Evolutionary conservation across 2,113 vertebrate genomes (phyloP).

Genomic region (Apteryx owenii): DNA sequence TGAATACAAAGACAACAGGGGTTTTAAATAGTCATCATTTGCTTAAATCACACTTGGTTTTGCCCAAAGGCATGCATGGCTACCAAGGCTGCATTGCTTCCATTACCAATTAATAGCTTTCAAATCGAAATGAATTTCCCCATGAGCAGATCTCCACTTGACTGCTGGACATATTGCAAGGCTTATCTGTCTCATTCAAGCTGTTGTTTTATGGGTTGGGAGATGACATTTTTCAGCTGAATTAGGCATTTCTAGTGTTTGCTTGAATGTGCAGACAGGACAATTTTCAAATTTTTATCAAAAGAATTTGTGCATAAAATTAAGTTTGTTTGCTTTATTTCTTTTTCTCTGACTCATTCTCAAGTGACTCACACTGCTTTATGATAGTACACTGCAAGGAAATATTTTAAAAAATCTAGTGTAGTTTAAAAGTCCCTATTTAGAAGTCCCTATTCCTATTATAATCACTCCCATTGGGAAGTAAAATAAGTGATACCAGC

Average conservation of each 20-base stretch:
- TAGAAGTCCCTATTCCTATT: neutral
- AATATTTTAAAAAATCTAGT: neutral
- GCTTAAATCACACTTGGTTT: neutral
- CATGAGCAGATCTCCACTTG: neutral
- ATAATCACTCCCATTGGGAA: neutral
- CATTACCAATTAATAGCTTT: neutral
- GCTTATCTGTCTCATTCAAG: neutral
- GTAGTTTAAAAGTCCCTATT: neutral
- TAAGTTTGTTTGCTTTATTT: neutral
- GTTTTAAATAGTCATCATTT: neutral
- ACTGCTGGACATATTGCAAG: neutral
- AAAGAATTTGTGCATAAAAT: neutral
- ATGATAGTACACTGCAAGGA: rapidly evolving
- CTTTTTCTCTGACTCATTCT: neutral
- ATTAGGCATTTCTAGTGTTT: neutral
- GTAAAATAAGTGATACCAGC: neutral
- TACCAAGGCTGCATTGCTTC: neutral
- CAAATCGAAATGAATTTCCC: neutral
- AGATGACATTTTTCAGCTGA: neutral
- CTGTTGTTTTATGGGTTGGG: neutral
- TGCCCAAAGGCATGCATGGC: neutral
- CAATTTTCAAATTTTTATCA: neutral
- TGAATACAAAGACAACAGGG: rapidly evolving
- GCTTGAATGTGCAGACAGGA: neutral
- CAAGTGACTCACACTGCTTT: neutral